phyloP scores from a whole-genome alignment of 2,113 vertebrate genomes.

The Corvus moneduloides region DNA sequence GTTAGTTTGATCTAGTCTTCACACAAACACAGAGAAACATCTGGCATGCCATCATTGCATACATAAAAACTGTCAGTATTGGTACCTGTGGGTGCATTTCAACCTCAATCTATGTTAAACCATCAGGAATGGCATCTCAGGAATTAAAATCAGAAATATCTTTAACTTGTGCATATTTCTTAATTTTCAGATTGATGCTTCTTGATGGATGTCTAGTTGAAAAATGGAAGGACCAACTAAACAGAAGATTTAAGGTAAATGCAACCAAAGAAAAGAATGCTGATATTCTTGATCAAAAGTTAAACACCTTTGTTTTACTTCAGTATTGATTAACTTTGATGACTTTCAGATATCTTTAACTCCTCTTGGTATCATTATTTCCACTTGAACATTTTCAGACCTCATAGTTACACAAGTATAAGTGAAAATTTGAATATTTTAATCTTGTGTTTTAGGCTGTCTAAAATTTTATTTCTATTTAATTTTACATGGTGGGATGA shows the following conservation, averaged over 20 bases:
- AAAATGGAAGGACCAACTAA: conserved; percentile 81
- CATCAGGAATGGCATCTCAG: background rate
- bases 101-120: background rate
- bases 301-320: background rate
- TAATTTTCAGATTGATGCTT: conserved; percentile 78
- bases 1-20: background rate
- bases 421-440: background rate
- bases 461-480: background rate
- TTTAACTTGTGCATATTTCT: background rate
- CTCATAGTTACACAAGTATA: background rate
- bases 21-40: background rate
- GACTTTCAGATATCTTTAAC: background rate
- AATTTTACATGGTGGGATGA: background rate
- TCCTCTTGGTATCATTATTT: background rate
- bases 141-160: background rate
- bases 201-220: conserved; percentile 83
- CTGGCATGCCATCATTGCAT: background rate
- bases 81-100: background rate
- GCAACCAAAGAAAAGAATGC: background rate
- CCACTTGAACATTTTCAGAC: background rate
- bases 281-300: background rate
- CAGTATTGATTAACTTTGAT: background rate
- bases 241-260: conserved; percentile 80
- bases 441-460: background rate
- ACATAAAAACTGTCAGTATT: background rate